Percentiles rank a stretch among this genome's conserved stretches.
These are phyloP conservation scores for Dipodomys ordii DNA, from an alignment of 2,113 vertebrate species.

Conservation along the genomic window DNA sequence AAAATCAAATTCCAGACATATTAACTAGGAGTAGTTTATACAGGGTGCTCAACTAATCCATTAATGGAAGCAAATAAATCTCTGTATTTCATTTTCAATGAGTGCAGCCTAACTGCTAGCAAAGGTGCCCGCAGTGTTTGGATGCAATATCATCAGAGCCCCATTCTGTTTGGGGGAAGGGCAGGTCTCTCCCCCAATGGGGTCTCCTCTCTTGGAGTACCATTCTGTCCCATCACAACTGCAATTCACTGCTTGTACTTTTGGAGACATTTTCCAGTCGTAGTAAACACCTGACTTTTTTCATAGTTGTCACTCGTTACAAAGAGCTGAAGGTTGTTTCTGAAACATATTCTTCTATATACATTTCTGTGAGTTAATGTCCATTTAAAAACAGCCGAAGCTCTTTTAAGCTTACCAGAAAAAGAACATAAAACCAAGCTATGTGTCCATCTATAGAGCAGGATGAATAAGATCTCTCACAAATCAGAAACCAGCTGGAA, in stretches of 20 bases:
- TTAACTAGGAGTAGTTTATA: not conserved
- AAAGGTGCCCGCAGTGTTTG: not conserved
- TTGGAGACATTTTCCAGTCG: not conserved
- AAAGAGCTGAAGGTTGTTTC: not conserved
- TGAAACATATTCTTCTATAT: not conserved
- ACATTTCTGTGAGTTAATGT: not conserved
- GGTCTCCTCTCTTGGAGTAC: not conserved
- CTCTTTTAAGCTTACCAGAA: not conserved
- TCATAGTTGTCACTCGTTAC: not conserved
- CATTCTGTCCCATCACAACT: not conserved
- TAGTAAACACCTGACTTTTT: not conserved
- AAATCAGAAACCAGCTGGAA: not conserved
- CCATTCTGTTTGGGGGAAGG: not conserved
- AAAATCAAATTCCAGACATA: not conserved
- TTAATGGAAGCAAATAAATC: not conserved
- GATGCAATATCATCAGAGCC: not conserved
- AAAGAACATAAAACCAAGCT: not conserved
- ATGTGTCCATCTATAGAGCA: not conserved
- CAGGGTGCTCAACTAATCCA: not conserved
- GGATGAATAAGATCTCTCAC: not conserved
- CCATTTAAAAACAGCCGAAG: not conserved
- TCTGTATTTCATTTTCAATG: not conserved
- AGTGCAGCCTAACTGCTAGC: not conserved
- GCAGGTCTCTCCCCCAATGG: not conserved
- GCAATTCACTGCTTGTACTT: not conserved